Base-by-base conservation (phyloP, 2,113 vertebrate genomes). In the Hippocampus mohnikei region DNA sequence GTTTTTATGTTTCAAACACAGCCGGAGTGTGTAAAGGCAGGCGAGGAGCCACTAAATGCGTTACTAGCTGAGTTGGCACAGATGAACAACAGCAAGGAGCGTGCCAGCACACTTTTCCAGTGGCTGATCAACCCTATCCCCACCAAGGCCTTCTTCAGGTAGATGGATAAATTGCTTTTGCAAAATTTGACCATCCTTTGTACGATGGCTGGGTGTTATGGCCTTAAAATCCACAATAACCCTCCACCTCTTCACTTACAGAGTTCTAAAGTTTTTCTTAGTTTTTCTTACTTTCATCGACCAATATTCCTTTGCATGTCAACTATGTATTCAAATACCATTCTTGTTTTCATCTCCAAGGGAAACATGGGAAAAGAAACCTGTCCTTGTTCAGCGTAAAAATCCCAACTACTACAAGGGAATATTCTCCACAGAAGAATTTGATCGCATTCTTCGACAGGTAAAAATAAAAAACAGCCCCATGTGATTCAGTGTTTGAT, bases 351-450 rank as follows among this genome's bases (percentile, higher is more conserved):
- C 10, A 59, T 9, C 9, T 48, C 46, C 1, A 18, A 94, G 94
- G 52, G 92, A 92, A 58, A 89, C 91, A 0, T 99, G 97, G 96
- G 97, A 98, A 87, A 95, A 93, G 81, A 93, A 92, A 52, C 96
- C 96, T 1, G 87, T 95, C 73, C 85, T 97, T 58, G 82, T 98
- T 67, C 93, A 88, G 70, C 92, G 96, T 1, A 87, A 91, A 23
- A 92, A 95, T 77, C 89, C 59, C n/a, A 63, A 86, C 60, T 98
- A 98, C 80, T 98, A 96, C 78, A 85, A 85, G 41, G 96, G 94
- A 10, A 90, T 99, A 0, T 98, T 98, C 86, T 98, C 96, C n/a
- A 96, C 96, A 0, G 87, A 91, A 0, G 96, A 96, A 65, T 91
- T 99, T 70, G 95, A 98, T 69, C 80, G 87, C 3, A 92, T 95